These are phyloP conservation scores for Drosophila austrosaltans DNA, from an alignment of 2,888 invertebrate species.

Conservation along the genomic window DNA sequence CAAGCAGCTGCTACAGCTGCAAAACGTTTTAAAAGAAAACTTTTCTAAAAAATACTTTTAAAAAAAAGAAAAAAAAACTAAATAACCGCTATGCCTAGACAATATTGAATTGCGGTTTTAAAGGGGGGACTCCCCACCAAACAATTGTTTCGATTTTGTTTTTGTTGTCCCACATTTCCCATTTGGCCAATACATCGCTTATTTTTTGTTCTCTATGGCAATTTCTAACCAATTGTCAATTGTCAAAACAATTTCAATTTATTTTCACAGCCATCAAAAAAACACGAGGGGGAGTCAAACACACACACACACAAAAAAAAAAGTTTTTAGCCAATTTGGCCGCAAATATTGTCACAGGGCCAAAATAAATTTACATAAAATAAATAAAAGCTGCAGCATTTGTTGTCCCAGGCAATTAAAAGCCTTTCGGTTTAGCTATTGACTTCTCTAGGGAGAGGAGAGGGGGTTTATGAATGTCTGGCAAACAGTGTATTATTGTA, in stretches of 20 bases:
- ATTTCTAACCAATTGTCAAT: slow-evolving; percentile 65
- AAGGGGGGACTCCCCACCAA: neutral
- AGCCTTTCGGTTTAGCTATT: slow-evolving; percentile 26
- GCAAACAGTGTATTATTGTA: slow-evolving; percentile 66
- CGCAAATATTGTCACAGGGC: slow-evolving; percentile 59
- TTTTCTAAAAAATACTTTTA: neutral
- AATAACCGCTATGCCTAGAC: neutral
- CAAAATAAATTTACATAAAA: slow-evolving; percentile 70
- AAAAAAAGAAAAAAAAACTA: neutral
- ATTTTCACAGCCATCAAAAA: slow-evolving; percentile 58
- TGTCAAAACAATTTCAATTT: slow-evolving; percentile 70
- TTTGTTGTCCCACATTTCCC: slow-evolving; percentile 15
- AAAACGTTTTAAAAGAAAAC: neutral
- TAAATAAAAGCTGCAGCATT: slow-evolving; percentile 77
- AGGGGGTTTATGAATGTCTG: slow-evolving; percentile 46
- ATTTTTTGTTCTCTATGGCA: slow-evolving; percentile 9
- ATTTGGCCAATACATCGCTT: neutral
- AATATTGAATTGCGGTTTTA: slow-evolving; percentile 8
- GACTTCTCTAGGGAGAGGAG: neutral
- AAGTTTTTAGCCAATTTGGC: slow-evolving; percentile 64
- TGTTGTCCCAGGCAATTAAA: slow-evolving; percentile 72
- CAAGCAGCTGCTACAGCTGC: neutral
- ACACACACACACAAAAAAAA: slow-evolving; percentile 31
- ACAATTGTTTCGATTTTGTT: slow-evolving; percentile 8
- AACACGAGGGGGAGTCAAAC: neutral